Evolutionary conservation across 1,140 invertebrate genomes (phyloP).

Genomic region (Drusus annulatus): DNA sequence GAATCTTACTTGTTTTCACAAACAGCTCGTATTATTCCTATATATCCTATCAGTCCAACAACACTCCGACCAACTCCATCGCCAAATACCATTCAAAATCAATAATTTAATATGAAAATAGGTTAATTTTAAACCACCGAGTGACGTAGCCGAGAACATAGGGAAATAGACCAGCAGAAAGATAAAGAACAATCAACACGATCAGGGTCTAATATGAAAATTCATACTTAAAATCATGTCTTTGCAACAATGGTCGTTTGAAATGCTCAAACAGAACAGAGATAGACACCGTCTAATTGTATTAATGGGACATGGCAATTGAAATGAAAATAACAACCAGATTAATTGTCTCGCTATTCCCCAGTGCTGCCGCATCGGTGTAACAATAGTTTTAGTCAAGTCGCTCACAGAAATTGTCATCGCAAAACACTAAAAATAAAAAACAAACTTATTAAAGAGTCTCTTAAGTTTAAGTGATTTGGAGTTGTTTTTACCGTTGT

Average conservation of each 20-base stretch:
- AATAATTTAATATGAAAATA: constrained; percentile 11
- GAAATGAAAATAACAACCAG: no score
- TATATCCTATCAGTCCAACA: constrained; percentile 7
- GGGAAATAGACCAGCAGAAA: no score
- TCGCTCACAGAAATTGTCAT: constrained; percentile 22
- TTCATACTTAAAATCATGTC: no score
- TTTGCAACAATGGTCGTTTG: background rate
- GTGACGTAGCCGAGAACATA: no score
- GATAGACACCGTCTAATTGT: background rate
- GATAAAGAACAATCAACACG: no score
- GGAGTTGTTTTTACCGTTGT: constrained; percentile 7
- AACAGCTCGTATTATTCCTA: background rate
- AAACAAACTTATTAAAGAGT: constrained; percentile 36
- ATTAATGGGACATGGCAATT: no score
- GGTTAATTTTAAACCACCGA: background rate
- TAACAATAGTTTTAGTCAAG: constrained; percentile 21
- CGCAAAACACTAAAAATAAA: constrained; percentile 31
- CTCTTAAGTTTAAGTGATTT: constrained; percentile 27
- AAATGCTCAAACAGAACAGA: constrained; percentile 4
- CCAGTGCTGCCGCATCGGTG: constrained; percentile 30
- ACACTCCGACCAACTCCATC: background rate
- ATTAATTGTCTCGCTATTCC: constrained; percentile 8
- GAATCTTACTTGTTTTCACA: no score
- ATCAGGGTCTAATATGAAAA: no score
- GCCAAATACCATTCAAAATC: background rate